Conservation (phyloP, 2,888 invertebrate genomes). For the Phortica magna region DNA sequence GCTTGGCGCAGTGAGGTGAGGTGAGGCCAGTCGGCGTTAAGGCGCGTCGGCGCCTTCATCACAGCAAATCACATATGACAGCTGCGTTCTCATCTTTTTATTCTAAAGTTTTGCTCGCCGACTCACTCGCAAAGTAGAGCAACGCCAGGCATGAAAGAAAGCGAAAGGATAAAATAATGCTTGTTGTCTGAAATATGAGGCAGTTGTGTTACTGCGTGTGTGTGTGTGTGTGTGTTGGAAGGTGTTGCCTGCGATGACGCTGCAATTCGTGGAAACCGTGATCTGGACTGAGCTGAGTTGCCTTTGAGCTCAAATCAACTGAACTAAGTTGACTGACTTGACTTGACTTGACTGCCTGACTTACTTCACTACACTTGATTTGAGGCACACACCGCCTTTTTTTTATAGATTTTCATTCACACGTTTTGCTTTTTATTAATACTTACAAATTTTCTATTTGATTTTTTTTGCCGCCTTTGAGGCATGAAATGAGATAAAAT, state of each 20-base stretch:
- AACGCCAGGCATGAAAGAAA: background rate
- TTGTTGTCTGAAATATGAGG: slow-evolving; percentile 15
- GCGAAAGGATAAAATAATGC: slow-evolving; percentile 6
- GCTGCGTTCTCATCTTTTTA: slow-evolving; percentile 10
- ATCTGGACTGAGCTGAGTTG: background rate
- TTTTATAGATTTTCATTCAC: background rate
- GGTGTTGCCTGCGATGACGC: slow-evolving; percentile 33
- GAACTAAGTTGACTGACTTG: background rate
- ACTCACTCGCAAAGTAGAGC: slow-evolving; percentile 8
- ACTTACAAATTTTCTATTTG: background rate
- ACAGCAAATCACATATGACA: slow-evolving; percentile 28
- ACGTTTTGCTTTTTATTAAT: background rate
- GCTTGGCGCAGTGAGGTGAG: background rate
- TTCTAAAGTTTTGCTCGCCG: background rate
- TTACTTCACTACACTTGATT: background rate
- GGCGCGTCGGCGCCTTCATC: slow-evolving; percentile 28
- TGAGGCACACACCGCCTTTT: background rate
- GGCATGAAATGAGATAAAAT: background rate
- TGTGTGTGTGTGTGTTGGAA: background rate
- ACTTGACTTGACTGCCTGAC: background rate
- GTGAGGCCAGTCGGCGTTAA: background rate
- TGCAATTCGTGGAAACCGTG: slow-evolving; percentile 27
- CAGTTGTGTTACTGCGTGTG: background rate
- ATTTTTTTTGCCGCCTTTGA: background rate
- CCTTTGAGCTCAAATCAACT: background rate